A percentile compares a stretch with the other conserved stretches of the same genome.
phyloP scores from a whole-genome alignment of 2,888 invertebrate genomes.

The Drosophila paramelanica region DNA sequence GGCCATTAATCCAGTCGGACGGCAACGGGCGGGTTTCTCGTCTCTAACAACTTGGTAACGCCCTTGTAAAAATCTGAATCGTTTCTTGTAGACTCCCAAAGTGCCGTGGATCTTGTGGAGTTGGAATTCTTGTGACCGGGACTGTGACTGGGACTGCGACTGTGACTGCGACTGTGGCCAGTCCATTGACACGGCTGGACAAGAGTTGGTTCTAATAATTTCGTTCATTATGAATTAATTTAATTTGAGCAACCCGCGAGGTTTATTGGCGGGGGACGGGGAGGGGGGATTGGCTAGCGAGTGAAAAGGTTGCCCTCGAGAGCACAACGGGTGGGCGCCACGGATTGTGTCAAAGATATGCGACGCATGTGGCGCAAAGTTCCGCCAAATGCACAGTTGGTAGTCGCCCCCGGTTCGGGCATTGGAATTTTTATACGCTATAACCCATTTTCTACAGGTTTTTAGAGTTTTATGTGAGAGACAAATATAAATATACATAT shows the following conservation, averaged over 20 bases:
- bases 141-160: neutral
- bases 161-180: neutral
- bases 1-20: conserved; percentile 66
- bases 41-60: conserved; percentile 70
- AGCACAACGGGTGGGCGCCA: conserved; percentile 76
- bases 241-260: conserved; percentile 61
- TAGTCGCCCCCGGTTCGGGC: conserved; percentile 52
- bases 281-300: conserved; percentile 16
- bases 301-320: conserved; percentile 78
- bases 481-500: neutral
- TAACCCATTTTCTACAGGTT: conserved; percentile 69
- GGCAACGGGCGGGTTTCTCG: conserved; percentile 43
- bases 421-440: conserved; percentile 58
- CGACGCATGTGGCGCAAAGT: conserved; percentile 79
- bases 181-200: conserved; percentile 48
- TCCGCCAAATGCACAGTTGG: conserved; percentile 80
- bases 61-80: conserved; percentile 59
- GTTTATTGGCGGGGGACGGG: conserved; percentile 14
- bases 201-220: conserved; percentile 71
- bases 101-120: neutral
- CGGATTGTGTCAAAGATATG: conserved; percentile 80
- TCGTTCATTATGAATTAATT: conserved; percentile 78
- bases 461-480: conserved; percentile 36
- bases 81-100: conserved; percentile 3
- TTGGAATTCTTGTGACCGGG: conserved; percentile 3